Conservation (phyloP, 2,888 invertebrate genomes). For the Cephus runcator region DNA sequence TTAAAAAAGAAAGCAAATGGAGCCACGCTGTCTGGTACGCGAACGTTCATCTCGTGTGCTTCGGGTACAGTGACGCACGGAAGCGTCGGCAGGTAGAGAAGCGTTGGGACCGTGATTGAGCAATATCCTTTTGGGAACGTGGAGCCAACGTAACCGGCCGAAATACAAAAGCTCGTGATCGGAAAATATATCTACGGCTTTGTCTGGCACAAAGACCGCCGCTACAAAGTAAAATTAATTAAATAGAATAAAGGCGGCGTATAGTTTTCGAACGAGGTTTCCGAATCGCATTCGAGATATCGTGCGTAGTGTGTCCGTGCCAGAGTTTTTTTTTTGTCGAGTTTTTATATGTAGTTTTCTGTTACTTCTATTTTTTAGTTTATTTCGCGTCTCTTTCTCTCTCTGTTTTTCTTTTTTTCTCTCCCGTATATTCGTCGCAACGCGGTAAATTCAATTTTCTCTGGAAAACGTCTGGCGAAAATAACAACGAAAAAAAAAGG, state of each 20-base stretch:
- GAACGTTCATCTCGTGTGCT: background rate
- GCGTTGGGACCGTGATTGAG: background rate
- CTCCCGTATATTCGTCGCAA: background rate
- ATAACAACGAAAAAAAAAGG: background rate
- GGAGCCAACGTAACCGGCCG: constrained; percentile 4
- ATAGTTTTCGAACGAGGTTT: background rate
- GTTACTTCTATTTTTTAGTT: constrained; percentile 7
- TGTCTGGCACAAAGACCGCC: constrained; percentile 20
- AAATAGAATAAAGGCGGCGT: constrained; percentile 28
- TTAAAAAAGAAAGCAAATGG: background rate
- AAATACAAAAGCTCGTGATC: constrained; percentile 19
- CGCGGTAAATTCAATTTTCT: background rate
- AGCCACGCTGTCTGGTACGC: background rate
- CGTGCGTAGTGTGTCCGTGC: background rate
- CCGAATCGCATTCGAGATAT: background rate
- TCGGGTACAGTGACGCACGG: background rate
- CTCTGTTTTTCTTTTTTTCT: constrained; percentile 2
- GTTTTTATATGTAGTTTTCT: background rate
- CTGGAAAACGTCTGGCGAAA: background rate
- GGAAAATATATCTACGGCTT: constrained; percentile 26
- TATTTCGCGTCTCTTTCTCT: background rate
- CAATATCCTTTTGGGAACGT: constrained; percentile 31
- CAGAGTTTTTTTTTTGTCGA: background rate
- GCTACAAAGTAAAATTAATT: constrained; percentile 32
- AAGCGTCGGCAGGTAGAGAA: background rate